Evolutionary conservation across 1,140 invertebrate species (phyloP).

Genomic region (Hylyphantes graminicola): DNA sequence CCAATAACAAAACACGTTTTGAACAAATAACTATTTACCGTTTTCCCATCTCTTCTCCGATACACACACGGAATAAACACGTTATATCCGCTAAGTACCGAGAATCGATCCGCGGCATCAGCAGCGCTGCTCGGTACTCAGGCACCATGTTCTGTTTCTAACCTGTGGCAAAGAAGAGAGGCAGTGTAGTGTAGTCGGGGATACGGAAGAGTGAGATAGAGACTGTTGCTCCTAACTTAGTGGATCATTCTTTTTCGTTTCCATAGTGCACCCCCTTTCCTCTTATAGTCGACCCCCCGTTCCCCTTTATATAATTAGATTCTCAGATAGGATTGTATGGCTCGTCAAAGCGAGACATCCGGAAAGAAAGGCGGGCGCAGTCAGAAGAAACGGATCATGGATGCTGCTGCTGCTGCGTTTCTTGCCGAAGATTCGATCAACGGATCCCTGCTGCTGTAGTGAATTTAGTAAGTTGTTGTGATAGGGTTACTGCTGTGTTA

Average conservation of each 20-base stretch:
- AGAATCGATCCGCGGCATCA: constrained; percentile 24
- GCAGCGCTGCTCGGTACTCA: constrained; percentile 12
- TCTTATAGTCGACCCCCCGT: too few relatives aligned
- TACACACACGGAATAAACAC: constrained; percentile 18
- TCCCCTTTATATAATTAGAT: too few relatives aligned
- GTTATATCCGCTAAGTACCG: constrained; percentile 10
- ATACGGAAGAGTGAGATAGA: constrained; percentile 17
- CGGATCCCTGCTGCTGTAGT: neutral
- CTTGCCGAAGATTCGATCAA: constrained; percentile 15
- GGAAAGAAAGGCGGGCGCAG: neutral
- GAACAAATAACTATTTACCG: too few relatives aligned
- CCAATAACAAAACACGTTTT: too few relatives aligned
- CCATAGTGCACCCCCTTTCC: constrained; percentile 9
- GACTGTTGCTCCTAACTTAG: constrained; percentile 54
- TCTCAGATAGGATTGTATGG: too few relatives aligned
- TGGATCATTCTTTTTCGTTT: constrained; percentile 46
- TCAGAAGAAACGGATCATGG: constrained; percentile 39
- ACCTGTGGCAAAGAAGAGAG: constrained; percentile 42
- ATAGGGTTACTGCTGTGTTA: neutral
- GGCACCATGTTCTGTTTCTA: constrained; percentile 31
- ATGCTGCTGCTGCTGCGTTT: constrained; percentile 29
- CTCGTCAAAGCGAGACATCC: too few relatives aligned
- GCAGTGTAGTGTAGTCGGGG: constrained; percentile 24
- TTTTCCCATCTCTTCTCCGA: too few relatives aligned
- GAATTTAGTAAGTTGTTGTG: constrained; percentile 25